phyloP scores from a whole-genome alignment of 2,888 invertebrate genomes.

The Plebejus anna region DNA sequence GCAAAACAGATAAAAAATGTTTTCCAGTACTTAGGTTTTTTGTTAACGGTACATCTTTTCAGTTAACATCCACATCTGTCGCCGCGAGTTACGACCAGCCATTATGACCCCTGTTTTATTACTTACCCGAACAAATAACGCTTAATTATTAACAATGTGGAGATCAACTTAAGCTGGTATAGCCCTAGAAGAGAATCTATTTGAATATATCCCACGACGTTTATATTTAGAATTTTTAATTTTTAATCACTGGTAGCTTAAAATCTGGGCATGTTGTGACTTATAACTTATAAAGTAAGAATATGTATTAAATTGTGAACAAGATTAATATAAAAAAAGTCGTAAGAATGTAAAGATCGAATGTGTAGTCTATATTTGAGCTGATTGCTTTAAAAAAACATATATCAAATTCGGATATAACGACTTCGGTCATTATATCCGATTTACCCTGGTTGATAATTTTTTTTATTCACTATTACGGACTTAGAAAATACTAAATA shows the following conservation, averaged over 20 bases:
- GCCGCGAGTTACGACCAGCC: slow-evolving; percentile 62
- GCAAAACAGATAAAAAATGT: too few relatives aligned
- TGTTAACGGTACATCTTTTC: slow-evolving; percentile 59
- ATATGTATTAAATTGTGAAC: too few relatives aligned
- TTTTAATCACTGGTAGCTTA: slow-evolving; percentile 36
- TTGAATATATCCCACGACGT: slow-evolving; percentile 61
- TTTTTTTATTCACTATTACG: too few relatives aligned
- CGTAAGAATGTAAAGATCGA: too few relatives aligned
- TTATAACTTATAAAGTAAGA: too few relatives aligned
- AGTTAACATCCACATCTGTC: slow-evolving; percentile 74
- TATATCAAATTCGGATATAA: too few relatives aligned
- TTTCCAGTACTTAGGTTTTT: slow-evolving; percentile 32
- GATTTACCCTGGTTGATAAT: too few relatives aligned
- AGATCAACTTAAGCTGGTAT: slow-evolving; percentile 50
- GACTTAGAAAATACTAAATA: too few relatives aligned
- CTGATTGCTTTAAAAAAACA: too few relatives aligned
- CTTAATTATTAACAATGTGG: slow-evolving; percentile 34
- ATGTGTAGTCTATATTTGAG: too few relatives aligned
- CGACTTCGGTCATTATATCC: too few relatives aligned
- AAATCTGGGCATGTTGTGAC: slow-evolving; percentile 36
- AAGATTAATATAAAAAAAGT: too few relatives aligned
- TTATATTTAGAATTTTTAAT: slow-evolving; percentile 52
- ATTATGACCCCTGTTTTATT: slow-evolving; percentile 45
- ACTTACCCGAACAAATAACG: slow-evolving; percentile 36
- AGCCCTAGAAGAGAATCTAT: slow-evolving; percentile 49